Conservation (phyloP, 1,140 invertebrate species). For the Hypothenemus hampei region DNA sequence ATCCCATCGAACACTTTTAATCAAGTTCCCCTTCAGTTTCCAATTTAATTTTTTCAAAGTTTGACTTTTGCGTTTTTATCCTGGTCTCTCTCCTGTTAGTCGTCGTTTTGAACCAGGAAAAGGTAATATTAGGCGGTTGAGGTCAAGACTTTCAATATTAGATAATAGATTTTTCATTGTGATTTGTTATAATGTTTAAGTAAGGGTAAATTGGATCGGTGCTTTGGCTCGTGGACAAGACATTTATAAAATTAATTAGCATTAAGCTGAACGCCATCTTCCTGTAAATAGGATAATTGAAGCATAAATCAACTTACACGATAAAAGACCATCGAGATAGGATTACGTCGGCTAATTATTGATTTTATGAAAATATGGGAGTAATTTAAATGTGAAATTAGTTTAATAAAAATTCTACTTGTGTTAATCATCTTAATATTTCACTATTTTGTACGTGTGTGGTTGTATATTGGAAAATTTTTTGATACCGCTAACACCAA, state of each 20-base stretch:
- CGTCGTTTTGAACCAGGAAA: no score
- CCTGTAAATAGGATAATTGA: conserved; percentile 12
- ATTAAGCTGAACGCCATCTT: conserved; percentile 12
- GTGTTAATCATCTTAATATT: no score
- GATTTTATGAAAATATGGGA: no score
- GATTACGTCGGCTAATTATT: no score
- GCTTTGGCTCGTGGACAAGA: conserved; percentile 20
- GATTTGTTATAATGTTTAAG: conserved; percentile 12
- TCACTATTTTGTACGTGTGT: no score
- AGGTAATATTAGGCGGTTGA: conserved; percentile 9
- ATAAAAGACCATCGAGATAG: conserved; percentile 13
- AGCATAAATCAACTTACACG: conserved; percentile 10
- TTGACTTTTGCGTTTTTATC: neutral
- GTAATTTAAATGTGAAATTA: no score
- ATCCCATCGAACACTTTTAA: conserved; percentile 13
- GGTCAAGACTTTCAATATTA: conserved; percentile 8
- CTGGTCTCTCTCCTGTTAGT: no score
- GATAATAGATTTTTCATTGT: conserved; percentile 15
- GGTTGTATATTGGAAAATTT: no score
- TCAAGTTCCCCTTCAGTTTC: conserved; percentile 1
- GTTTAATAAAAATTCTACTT: no score
- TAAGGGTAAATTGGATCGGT: conserved; percentile 15
- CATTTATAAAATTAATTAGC: conserved; percentile 19
- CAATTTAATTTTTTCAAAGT: neutral
- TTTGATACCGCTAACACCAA: no score